phyloP scores from a whole-genome alignment of 2,797 vertebrate species.

The Platalea minor region DNA sequence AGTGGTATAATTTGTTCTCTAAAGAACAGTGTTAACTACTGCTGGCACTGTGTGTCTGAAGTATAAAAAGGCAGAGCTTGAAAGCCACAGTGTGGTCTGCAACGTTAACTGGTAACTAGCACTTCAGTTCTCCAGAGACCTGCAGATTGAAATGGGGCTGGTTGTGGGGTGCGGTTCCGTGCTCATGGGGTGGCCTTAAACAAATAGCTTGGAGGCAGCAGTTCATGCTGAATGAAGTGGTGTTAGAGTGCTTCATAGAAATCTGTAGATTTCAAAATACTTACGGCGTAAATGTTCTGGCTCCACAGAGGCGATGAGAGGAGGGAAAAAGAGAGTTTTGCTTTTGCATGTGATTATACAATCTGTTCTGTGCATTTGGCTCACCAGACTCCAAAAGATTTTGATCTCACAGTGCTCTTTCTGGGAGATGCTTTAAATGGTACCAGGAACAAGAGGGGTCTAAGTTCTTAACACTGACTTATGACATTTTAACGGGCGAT shows the following conservation, averaged over 20 bases:
- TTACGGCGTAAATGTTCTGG: neutral
- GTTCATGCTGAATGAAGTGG: neutral
- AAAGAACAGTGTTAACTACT: neutral
- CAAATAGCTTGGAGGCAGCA: neutral
- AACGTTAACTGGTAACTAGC: neutral
- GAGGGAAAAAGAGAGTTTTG: neutral
- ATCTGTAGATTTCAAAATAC: neutral
- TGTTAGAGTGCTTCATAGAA: neutral
- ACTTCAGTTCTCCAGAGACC: neutral
- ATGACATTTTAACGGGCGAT: accelerated
- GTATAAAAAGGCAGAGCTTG: neutral
- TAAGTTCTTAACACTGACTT: neutral
- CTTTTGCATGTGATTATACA: accelerated
- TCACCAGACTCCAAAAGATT: neutral
- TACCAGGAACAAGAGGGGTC: neutral
- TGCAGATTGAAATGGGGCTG: neutral
- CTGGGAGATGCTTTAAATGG: neutral
- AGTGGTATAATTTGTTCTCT: neutral
- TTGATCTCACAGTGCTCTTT: neutral
- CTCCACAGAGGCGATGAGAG: neutral
- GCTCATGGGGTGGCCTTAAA: neutral
- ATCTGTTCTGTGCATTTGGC: neutral
- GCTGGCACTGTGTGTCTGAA: neutral
- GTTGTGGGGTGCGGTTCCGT: neutral
- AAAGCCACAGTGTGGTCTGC: neutral